A percentile compares a stretch with the other conserved stretches of the same genome.
These are phyloP conservation scores for Eristalis arbustorum DNA, from an alignment of 2,888 invertebrate species.

Conservation along the genomic window DNA sequence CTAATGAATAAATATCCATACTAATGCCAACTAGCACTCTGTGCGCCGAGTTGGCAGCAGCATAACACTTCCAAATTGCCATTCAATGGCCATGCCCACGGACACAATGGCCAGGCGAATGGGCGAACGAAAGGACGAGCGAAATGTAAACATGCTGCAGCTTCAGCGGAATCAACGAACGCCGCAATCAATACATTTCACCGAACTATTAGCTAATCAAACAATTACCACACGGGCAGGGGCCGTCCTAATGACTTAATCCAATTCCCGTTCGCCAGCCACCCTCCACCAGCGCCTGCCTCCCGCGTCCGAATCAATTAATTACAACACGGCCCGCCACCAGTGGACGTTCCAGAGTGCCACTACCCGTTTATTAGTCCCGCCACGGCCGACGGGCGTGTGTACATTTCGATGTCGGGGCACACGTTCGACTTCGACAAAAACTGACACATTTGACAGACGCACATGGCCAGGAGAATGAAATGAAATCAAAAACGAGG, in stretches of 20 bases:
- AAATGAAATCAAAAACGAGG: background rate
- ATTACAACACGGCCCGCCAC: conserved; percentile 24
- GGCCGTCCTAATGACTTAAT: conserved; percentile 52
- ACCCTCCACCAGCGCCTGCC: too few species aligned
- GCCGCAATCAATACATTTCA: conserved; percentile 54
- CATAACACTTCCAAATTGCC: conserved; percentile 25
- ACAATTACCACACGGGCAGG: conserved; percentile 53
- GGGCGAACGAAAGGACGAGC: background rate
- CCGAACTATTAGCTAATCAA: conserved; percentile 63
- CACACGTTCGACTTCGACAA: conserved; percentile 23
- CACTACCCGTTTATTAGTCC: conserved; percentile 43
- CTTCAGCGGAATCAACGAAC: conserved; percentile 15
- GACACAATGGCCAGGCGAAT: conserved; percentile 19
- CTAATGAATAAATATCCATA: conserved; percentile 41
- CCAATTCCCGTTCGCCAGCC: conserved; percentile 6
- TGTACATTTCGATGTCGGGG: conserved; percentile 31
- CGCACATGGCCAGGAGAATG: background rate
- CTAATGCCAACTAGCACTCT: background rate
- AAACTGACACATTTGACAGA: background rate
- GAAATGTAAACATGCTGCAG: conserved; percentile 29
- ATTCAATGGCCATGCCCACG: conserved; percentile 22
- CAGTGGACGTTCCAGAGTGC: conserved; percentile 6
- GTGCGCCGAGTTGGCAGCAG: background rate
- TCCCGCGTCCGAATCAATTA: conserved; percentile 36
- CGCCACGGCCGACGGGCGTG: background rate